Percentiles rank a stretch among this genome's conserved stretches.
These are phyloP conservation scores for Spialia ferax DNA, from an alignment of 2,888 invertebrate species.

Conservation along the genomic window DNA sequence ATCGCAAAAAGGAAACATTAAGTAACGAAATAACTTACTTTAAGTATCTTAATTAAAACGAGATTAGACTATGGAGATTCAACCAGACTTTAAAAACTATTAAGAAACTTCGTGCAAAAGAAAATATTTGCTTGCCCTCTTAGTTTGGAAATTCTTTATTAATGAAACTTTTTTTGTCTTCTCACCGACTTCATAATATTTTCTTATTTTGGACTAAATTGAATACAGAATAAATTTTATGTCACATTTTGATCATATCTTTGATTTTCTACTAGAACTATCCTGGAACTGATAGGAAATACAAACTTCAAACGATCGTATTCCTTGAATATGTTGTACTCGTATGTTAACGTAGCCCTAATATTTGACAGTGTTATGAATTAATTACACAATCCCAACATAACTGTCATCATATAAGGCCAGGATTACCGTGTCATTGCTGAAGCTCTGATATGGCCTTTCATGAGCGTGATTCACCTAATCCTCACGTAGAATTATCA, in stretches of 20 bases:
- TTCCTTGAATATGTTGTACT: too few species aligned
- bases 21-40: conserved; percentile 3
- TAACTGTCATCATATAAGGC: conserved; percentile 31
- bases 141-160: not conserved
- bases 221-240: too few species aligned
- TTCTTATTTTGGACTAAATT: too few species aligned
- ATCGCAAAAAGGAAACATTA: not conserved
- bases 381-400: conserved; percentile 23
- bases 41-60: conserved; percentile 6
- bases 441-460: conserved; percentile 27
- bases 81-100: conserved; percentile 8
- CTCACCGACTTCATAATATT: not conserved
- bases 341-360: too few species aligned
- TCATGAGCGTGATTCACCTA: conserved; percentile 30
- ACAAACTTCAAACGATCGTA: too few species aligned
- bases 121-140: conserved; percentile 1
- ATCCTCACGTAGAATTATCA: conserved; percentile 29
- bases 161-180: not conserved
- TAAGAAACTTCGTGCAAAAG: conserved; percentile 8
- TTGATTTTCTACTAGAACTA: too few species aligned
- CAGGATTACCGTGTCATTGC: conserved; percentile 31
- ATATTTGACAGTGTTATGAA: not conserved
- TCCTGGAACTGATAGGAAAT: too few species aligned
- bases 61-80: conserved; percentile 8
- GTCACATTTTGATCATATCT: too few species aligned